Conservation (phyloP, 2,113 vertebrate species). For the Colossoma macropomum region DNA sequence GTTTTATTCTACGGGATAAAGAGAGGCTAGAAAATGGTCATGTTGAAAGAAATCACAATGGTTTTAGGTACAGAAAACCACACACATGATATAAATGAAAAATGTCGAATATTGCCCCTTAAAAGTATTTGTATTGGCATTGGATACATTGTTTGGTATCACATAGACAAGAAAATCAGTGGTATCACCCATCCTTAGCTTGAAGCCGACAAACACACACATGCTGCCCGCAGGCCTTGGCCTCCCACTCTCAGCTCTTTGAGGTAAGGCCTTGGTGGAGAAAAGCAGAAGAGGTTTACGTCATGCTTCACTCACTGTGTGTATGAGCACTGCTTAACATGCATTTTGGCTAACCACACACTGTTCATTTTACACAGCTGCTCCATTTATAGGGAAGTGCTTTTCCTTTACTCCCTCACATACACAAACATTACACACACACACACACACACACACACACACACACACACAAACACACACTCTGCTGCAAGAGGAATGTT, state of each 20-base stretch:
- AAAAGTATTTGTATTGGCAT: too few relatives aligned
- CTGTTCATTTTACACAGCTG: slow-evolving; percentile 9
- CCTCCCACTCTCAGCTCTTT: not conserved
- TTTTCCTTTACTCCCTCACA: not conserved
- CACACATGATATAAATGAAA: too few relatives aligned
- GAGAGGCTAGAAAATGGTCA: too few relatives aligned
- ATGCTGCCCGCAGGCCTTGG: not conserved
- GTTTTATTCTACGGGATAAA: too few relatives aligned
- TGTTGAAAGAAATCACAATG: too few relatives aligned
- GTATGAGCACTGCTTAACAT: slow-evolving; percentile 18
- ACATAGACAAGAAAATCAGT: too few relatives aligned
- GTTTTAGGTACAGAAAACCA: too few relatives aligned
- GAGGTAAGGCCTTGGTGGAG: slow-evolving; percentile 41
- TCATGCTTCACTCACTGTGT: slow-evolving; percentile 35
- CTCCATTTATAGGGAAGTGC: not conserved
- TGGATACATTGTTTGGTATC: too few relatives aligned
- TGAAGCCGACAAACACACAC: not conserved
- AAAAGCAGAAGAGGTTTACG: slow-evolving; percentile 43
- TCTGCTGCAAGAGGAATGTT: too few relatives aligned
- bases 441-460: not conserved
- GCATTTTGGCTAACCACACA: slow-evolving; percentile 36
- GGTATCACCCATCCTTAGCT: not conserved
- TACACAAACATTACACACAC: not conserved
- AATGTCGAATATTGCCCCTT: too few relatives aligned
- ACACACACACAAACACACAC: not conserved